Percentiles rank a stretch among this genome's conserved stretches.
phyloP scores from a whole-genome alignment of 2,113 vertebrate species.

The Pluvianellus socialis region DNA sequence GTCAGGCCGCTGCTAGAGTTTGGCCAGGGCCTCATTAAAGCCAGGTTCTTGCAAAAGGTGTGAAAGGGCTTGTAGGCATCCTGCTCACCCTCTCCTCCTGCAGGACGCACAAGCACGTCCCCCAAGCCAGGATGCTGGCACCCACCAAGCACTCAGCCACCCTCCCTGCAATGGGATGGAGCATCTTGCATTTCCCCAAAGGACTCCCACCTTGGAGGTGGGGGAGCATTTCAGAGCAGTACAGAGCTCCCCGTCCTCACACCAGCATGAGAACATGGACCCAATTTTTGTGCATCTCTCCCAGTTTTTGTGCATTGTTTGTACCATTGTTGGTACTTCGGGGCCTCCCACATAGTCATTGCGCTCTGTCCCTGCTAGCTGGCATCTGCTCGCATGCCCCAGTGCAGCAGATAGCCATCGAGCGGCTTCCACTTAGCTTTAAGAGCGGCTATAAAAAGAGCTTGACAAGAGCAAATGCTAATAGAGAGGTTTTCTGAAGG shows the following conservation, averaged over 20 bases:
- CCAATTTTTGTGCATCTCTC: not conserved
- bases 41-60: not conserved
- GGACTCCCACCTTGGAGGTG: not conserved
- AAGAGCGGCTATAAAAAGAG: not conserved
- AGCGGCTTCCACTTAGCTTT: not conserved
- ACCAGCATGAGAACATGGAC: not conserved
- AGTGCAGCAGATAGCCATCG: fast-evolving
- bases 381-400: not conserved
- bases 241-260: not conserved
- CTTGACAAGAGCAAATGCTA: slow-evolving; percentile 41
- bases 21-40: fast-evolving
- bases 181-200: not conserved
- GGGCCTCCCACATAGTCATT: not conserved
- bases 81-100: not conserved
- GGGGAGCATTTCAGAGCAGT: not conserved
- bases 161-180: not conserved
- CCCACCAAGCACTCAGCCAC: not conserved
- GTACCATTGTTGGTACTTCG: not conserved
- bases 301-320: not conserved
- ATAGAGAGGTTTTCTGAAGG: slow-evolving; percentile 49
- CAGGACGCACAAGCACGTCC: not conserved
- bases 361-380: not conserved
- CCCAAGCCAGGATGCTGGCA: not conserved
- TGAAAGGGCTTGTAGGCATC: not conserved
- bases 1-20: not conserved